Base-by-base conservation (phyloP, 2,888 invertebrate genomes). In the Salpingus planirostris region DNA sequence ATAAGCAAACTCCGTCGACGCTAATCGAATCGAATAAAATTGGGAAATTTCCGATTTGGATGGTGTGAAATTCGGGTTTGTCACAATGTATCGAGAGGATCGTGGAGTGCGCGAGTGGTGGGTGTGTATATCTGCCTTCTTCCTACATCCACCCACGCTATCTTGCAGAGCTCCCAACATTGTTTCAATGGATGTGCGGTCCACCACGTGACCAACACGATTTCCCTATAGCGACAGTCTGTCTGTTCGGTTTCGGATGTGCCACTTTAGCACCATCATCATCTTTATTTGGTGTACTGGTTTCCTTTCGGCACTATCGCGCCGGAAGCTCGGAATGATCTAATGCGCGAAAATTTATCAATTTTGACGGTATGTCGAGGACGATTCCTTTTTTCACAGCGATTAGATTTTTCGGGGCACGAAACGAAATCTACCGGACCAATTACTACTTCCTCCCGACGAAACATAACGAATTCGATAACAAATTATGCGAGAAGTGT, bases 91-190 rank as follows among this genome's bases (percentile, higher is more conserved):
- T n/a, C n/a, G n/a, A n/a, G n/a, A n/a, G n/a, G n/a, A n/a, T n/a
- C n/a, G n/a, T n/a, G n/a, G n/a, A n/a, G n/a, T n/a, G n/a, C n/a
- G n/a, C n/a, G n/a, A n/a, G 6, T 6, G 18, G 51, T 51, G 52
- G 51, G 52, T 49, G 50, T 44, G 21, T 30, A 40, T 50, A 50
- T 50, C 50, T 43, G 44, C 23, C 39, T 44, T 46, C 52, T 49
- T 53, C 52, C 52, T 51, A 53, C 52, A 45, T 23, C 36, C 47
- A 29, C 53, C 53, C 44, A 51, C 53, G 48, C 50, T 44, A 39
- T 42, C 40, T 11, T n/a, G n/a, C n/a, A n/a, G n/a, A n/a, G n/a
- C n/a, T n/a, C n/a, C n/a, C n/a, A n/a, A 33, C 32, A 33, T 33
- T 33, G 32, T 27, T 29, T 34, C 24, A 14, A 21, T 21, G 24